Base-by-base conservation (phyloP, 2,797 vertebrate genomes). In the Tiaroga cobitis region DNA sequence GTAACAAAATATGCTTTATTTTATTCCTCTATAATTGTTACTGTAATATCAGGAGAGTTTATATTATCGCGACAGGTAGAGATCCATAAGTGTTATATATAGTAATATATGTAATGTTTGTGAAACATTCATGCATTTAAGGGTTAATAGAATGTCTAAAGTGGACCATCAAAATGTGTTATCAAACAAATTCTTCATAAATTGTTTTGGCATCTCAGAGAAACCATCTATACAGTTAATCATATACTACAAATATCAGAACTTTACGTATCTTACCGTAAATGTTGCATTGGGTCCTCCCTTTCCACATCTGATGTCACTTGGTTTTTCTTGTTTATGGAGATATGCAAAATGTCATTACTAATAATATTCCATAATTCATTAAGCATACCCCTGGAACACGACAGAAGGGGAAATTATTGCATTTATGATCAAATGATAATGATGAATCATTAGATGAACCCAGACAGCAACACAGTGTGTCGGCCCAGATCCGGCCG, bases 361-460 rank as follows among this genome's bases (percentile, higher is more conserved):
- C 59, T 73, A 75, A 83, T 26, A 65, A 18, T 34, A 65, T 46
- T 26, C 70, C 70, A 75, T 34, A 37, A 24, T 37, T 65, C 70
- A 51, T 19, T 19, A 75, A 65, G 19, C 1, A 18, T 1, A 18
- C 32, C 29, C 29, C 81, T 83, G 56, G 56, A 75, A 39, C 8
- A 74, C 5, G 11, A 46, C 26, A 82, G 68, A 59, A 56, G 9
- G 59, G 24, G 5, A n/a, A 39, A 59, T n/a, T 16, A 26, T 6
- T 18, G 7, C 21, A 59, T 56, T n/a, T n/a, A 16, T 24, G 32
- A n/a, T 59, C 13, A 56, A 56, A n/a, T 34, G 21, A 24, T 76
- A 37, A 37, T 37, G 11, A 56, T 34, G 32, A 37, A 8, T 37
- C 21, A 37, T 32, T 5, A 76, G 46, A 46, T 16, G 43, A 46